phyloP scores from a whole-genome alignment of 2,797 vertebrate species.

The Hippocampus kuda region DNA sequence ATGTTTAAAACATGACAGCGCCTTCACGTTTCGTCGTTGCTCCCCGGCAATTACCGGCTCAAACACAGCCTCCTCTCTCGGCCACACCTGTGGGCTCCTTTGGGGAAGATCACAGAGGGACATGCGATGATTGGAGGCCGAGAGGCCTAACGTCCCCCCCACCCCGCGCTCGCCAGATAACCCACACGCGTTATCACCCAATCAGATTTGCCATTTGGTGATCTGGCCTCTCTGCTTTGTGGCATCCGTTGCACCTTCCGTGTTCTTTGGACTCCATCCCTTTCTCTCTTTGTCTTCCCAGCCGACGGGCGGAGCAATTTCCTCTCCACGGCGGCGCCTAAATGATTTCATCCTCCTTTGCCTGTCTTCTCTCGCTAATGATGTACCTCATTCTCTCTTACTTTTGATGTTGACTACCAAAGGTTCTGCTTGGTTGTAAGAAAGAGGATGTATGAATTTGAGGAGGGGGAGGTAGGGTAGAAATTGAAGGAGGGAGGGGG shows the following conservation, averaged over 20 bases:
- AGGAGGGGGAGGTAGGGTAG: conserved; percentile 26
- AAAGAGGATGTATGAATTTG: conserved; percentile 6
- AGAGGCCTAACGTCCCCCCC: not conserved
- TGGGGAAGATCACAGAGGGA: no score
- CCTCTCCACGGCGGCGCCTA: conserved; percentile 42
- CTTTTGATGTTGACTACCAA: conserved; percentile 59
- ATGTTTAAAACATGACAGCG: conserved; percentile 38
- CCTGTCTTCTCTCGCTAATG: conserved; percentile 57
- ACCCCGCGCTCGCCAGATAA: not conserved
- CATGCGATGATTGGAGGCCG: not conserved
- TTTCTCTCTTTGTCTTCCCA: conserved; percentile 11
- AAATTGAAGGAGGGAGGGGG: conserved; percentile 9
- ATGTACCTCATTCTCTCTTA: conserved; percentile 46
- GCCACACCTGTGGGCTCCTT: not conserved
- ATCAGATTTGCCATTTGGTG: not conserved
- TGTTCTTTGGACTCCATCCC: conserved; percentile 15
- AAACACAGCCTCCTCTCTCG: conserved; percentile 5
- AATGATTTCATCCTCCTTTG: conserved; percentile 56
- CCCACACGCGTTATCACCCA: conserved; percentile 6
- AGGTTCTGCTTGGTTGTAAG: conserved; percentile 11
- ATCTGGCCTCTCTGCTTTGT: conserved; percentile 1
- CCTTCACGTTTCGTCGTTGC: conserved; percentile 18
- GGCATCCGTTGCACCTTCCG: conserved; percentile 19
- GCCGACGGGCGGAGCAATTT: conserved; percentile 55
- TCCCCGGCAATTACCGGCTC: conserved; percentile 26